Percentiles rank a stretch among this genome's conserved stretches.
phyloP scores from a whole-genome alignment of 2,113 vertebrate species.

The Silurus glanis region DNA sequence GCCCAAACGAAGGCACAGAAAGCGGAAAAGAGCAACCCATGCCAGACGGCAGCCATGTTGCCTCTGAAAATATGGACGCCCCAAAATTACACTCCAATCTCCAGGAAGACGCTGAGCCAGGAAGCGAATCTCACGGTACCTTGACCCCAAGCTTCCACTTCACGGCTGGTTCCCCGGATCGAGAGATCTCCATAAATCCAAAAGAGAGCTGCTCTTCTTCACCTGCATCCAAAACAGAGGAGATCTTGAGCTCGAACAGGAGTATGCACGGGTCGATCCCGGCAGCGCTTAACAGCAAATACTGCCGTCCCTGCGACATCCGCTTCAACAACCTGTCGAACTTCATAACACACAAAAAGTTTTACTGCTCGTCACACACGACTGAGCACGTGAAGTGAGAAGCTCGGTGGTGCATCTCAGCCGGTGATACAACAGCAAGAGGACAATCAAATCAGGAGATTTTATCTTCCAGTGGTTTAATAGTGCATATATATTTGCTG shows the following conservation, averaged over 20 bases:
- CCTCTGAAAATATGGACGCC: conserved; percentile 77
- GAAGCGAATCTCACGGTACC: neutral
- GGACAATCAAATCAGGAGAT: conserved; percentile 55
- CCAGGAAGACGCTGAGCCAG: conserved; percentile 77
- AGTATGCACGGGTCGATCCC: conserved; percentile 74
- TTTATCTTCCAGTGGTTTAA: conserved; percentile 42
- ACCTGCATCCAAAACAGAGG: conserved; percentile 72
- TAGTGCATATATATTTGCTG: conserved; percentile 47
- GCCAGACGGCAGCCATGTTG: conserved; percentile 75
- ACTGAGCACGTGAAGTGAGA: conserved; percentile 85
- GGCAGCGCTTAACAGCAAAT: conserved; percentile 77
- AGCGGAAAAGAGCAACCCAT: conserved; percentile 77
- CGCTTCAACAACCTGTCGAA: conserved; percentile 91
- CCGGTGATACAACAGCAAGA: conserved; percentile 45
- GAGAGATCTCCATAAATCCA: conserved; percentile 39
- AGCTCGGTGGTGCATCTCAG: neutral
- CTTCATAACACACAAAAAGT: conserved; percentile 95
- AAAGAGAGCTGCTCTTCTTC: conserved; percentile 79
- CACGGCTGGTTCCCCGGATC: neutral
- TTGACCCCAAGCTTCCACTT: conserved; percentile 7
- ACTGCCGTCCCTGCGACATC: conserved; percentile 86
- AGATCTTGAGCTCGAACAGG: conserved; percentile 78
- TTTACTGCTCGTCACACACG: conserved; percentile 87
- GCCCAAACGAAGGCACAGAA: conserved; percentile 76
- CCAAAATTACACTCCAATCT: conserved; percentile 77